phyloP scores from a whole-genome alignment of 2,888 invertebrate species.

The Agrilus mali region DNA sequence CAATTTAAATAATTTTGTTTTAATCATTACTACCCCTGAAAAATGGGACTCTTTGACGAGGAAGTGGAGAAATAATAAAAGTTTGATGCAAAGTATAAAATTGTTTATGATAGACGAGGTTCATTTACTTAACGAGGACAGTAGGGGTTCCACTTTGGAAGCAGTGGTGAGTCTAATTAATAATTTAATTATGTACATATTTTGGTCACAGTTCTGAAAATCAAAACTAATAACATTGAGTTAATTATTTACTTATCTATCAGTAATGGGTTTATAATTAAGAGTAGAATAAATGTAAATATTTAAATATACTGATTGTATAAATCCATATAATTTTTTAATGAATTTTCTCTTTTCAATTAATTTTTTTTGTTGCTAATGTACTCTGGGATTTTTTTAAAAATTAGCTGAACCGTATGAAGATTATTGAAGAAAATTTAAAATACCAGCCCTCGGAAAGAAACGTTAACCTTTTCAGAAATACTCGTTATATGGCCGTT shows the following conservation, averaged over 20 bases:
- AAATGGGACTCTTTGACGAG: constrained; percentile 76
- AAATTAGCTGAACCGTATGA: constrained; percentile 51
- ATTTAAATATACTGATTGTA: too few species aligned
- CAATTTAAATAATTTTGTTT: constrained; percentile 34
- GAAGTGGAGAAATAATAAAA: constrained; percentile 54
- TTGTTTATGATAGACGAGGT: constrained; percentile 67
- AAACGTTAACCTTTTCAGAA: neutral
- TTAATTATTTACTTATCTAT: too few species aligned
- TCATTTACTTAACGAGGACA: constrained; percentile 60
- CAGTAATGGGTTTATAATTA: too few species aligned
- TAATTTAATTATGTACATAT: too few species aligned
- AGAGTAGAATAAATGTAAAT: too few species aligned
- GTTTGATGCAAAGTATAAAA: constrained; percentile 48
- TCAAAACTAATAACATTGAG: too few species aligned
- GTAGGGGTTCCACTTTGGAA: constrained; percentile 63
- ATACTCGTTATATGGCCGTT: constrained; percentile 55
- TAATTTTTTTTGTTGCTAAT: neutral
- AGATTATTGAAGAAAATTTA: constrained; percentile 45
- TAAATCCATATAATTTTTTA: constrained; percentile 1
- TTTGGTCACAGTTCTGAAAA: too few species aligned
- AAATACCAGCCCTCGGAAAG: neutral
- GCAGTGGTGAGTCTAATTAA: constrained; percentile 46
- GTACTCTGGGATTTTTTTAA: neutral
- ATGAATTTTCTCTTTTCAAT: neutral
- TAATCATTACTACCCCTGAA: constrained; percentile 71